Base-by-base conservation (phyloP, 1,140 invertebrate species). In the Aphis craccivora region DNA sequence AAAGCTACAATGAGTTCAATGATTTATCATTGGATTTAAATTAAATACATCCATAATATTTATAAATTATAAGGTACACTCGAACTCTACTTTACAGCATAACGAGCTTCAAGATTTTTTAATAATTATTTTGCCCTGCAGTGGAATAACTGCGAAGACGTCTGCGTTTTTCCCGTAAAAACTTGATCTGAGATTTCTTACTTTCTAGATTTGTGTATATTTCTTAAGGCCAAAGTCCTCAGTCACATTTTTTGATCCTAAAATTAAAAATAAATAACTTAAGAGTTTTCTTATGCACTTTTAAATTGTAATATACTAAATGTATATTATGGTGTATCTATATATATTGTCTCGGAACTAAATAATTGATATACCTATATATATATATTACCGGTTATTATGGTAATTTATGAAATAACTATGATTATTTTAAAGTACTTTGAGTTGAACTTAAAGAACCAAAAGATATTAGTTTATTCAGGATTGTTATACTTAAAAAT, bases 251-350 rank as follows among this genome's bases (percentile, higher is more conserved):
- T 9, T 67, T 30, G 14, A 76, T 76, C 14, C 30, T 76, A 76
- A 4, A 76, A 76, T 67, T 67, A n/a, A n/a, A 11, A 14, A n/a
- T 76, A n/a, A 76, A 76, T n/a, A 76, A 76, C 30, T 67, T 30
- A 67, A 67, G 30, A 76, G 60, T n/a, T 76, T 76, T 76, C 60
- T 76, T 76, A 76, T 76, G 30, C n/a, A 76, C 30, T 76, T 76
- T 76, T n/a, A 76, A 76, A 76, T 76, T 76, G 30, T n/a, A 76
- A 76, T 76, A 76, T n/a, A 76, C 30, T 76, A 76, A 76, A 76
- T 76, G 60, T 76, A 76, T 76, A 76, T n/a, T n/a, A 76, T 76
- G n/a, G 60, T 76, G n/a, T 76, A 76, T 11, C 45, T 76, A n/a
- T 2, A n/a, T 40, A 40, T 2, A n/a, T n/a, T 76, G 60, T n/a